These are phyloP conservation scores for Rhodeus uyekii DNA, from an alignment of 2,797 vertebrate species.

Conservation along the genomic window DNA sequence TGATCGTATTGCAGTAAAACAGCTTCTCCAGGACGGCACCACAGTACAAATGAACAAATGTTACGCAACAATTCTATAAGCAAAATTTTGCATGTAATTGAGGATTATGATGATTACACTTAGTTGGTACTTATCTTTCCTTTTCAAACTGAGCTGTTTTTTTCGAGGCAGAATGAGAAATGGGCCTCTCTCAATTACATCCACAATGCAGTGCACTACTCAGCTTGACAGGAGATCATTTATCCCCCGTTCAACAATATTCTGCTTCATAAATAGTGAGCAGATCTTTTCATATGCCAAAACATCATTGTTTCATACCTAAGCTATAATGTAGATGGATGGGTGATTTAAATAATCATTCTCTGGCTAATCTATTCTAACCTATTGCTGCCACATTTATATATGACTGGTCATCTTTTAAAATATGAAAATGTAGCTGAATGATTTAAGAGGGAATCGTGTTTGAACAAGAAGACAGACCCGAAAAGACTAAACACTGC, in stretches of 20 bases:
- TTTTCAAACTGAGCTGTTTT: not conserved
- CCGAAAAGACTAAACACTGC: slow-evolving; percentile 49
- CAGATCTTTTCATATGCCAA: slow-evolving; percentile 10
- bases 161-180: slow-evolving; percentile 17
- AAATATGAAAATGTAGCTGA: slow-evolving; percentile 62
- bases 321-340: slow-evolving; percentile 28
- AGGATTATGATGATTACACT: slow-evolving; percentile 26
- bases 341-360: slow-evolving; percentile 20
- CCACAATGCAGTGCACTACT: slow-evolving; percentile 6
- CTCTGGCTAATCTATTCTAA: slow-evolving; percentile 17
- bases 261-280: not conserved
- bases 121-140: slow-evolving; percentile 9
- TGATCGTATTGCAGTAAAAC: not conserved
- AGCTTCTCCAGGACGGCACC: not conserved
- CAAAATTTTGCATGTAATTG: slow-evolving; percentile 22
- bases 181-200: slow-evolving; percentile 20
- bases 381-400: slow-evolving; percentile 49
- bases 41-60: not conserved
- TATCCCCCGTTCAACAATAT: slow-evolving; percentile 16
- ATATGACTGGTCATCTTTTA: slow-evolving; percentile 59
- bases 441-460: slow-evolving; percentile 65
- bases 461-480: slow-evolving; percentile 55
- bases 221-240: slow-evolving; percentile 4
- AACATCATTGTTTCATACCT: slow-evolving; percentile 4
- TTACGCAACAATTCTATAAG: not conserved